Conservation (phyloP, 92 coral and sea anemone species). For the Umimayanthus chanpuru region DNA sequence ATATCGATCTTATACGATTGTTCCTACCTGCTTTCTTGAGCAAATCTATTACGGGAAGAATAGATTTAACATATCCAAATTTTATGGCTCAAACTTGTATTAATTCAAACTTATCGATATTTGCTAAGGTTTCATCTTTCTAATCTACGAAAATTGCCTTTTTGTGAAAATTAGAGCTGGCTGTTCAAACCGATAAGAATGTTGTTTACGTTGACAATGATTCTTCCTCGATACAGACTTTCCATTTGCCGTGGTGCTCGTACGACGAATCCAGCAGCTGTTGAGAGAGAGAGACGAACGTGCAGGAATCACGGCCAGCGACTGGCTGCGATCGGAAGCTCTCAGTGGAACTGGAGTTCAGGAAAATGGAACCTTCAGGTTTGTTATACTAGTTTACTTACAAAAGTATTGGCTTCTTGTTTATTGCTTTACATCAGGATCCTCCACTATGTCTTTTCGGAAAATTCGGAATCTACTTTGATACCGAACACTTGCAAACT, state of each 20-base stretch:
- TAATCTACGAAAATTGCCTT: not conserved
- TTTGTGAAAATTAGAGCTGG: constrained; percentile 26
- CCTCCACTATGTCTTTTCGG: no score
- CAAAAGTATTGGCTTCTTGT: no score
- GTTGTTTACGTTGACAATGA: not conserved
- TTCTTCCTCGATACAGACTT: not conserved
- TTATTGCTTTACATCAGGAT: no score
- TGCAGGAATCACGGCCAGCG: constrained; percentile 53
- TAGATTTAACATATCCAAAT: no score
- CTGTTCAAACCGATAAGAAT: not conserved
- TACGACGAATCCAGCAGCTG: constrained; percentile 30
- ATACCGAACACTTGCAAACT: no score
- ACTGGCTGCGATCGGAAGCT: constrained; percentile 82
- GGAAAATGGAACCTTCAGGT: constrained; percentile 84
- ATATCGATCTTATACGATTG: no score
- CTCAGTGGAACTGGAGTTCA: constrained; percentile 71
- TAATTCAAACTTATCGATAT: no score
- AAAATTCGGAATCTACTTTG: no score
- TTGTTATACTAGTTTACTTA: no score
- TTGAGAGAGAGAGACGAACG: constrained; percentile 62
- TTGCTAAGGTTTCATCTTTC: not conserved
- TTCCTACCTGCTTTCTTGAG: no score
- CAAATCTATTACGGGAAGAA: no score
- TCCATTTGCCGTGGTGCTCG: constrained; percentile 43
- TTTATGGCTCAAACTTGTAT: no score